Percentiles rank a stretch among this genome's conserved stretches.
phyloP scores from a whole-genome alignment of 2,888 invertebrate species.

The Drosophila siamana region DNA sequence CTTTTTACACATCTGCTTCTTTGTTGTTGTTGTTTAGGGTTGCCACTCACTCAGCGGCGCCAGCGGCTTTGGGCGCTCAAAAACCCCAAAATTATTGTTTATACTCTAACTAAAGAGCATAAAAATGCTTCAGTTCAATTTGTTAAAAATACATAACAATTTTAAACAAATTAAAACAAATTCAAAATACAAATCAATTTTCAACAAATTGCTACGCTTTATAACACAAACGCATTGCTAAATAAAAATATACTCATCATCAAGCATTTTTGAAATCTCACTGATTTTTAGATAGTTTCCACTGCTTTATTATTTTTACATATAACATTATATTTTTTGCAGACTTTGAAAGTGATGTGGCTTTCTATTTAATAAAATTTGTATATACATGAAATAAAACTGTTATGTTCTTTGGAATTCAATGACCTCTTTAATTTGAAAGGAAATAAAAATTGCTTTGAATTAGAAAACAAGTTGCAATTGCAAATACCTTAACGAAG shows the following conservation, averaged over 20 bases:
- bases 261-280: no score
- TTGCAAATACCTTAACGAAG: neutral
- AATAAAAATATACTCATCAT: no score
- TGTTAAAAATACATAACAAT: no score
- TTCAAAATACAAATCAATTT: no score
- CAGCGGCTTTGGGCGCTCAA: constrained; percentile 7
- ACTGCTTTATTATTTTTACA: no score
- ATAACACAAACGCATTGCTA: no score
- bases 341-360: neutral
- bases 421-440: constrained; percentile 1
- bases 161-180: no score
- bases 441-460: neutral
- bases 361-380: no score
- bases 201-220: no score
- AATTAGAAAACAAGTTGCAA: neutral
- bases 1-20: neutral
- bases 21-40: neutral
- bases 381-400: neutral
- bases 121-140: no score
- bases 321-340: neutral
- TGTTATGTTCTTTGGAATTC: neutral
- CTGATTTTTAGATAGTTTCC: no score
- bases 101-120: no score
- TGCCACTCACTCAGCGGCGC: constrained; percentile 3
- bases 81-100: neutral